Evolutionary conservation across 2,113 vertebrate genomes (phyloP).

Genomic region (Bos taurus): ARS-UCD2.0 NC_037328.1:84727501-84728000

Average conservation of each 20-base stretch:
- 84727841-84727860: not conserved
- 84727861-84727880: not conserved
- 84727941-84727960: not conserved
- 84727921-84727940: not conserved
- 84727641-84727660: not conserved
- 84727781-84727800: not conserved
- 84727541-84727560: not conserved
- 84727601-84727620: not conserved
- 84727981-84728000: not conserved
- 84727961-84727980: not conserved
- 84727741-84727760: not conserved
- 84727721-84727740: not conserved
- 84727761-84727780: not conserved
- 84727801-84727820: not conserved
- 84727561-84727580: not conserved
- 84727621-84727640: not conserved
- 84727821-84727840: not conserved
- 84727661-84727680: not conserved
- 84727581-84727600: not conserved
- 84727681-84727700: not conserved
- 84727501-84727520: not conserved
- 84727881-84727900: not conserved
- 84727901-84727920: not conserved
- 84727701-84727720: not conserved
- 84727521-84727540: not conserved